A percentile compares a stretch with the other conserved stretches of the same genome.
Evolutionary conservation across 1,140 invertebrate species (phyloP).

Genomic region (Bilobella aurantiaca): DNA sequence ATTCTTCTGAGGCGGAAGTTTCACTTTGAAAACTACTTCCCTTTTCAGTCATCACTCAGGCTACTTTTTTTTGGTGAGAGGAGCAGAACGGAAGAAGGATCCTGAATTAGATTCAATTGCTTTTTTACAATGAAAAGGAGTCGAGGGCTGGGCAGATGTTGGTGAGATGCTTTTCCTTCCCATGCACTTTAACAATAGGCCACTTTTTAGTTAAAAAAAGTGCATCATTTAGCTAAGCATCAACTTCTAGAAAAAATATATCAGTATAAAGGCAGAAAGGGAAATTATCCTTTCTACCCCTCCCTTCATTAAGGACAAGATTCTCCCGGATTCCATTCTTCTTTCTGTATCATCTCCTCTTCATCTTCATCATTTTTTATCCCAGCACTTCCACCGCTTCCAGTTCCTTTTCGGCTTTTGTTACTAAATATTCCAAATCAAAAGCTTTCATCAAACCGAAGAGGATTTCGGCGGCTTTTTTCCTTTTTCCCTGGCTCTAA

Average conservation of each 20-base stretch:
- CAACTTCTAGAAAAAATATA: too few species aligned
- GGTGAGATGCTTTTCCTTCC: background rate
- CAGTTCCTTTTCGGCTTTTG: too few species aligned
- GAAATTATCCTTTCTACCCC: constrained; percentile 2
- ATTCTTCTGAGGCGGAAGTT: too few species aligned
- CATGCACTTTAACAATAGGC: background rate
- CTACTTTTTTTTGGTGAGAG: background rate
- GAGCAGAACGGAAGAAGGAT: too few species aligned
- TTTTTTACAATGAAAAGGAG: background rate
- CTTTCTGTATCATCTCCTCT: background rate
- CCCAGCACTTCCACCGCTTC: too few species aligned
- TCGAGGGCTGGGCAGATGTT: constrained; percentile 1
- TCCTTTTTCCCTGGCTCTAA: too few species aligned
- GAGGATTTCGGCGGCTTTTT: too few species aligned
- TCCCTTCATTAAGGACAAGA: background rate
- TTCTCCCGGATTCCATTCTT: background rate
- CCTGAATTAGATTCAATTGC: too few species aligned
- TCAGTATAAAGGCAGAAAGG: background rate
- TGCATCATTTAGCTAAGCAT: constrained; percentile 3
- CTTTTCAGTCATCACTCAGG: background rate
- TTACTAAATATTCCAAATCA: too few species aligned
- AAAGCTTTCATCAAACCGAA: too few species aligned
- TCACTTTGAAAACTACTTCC: too few species aligned
- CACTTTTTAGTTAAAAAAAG: background rate
- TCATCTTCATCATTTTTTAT: too few species aligned